phyloP scores from a whole-genome alignment of 2,888 invertebrate species.

The Augiades crinisus region DNA sequence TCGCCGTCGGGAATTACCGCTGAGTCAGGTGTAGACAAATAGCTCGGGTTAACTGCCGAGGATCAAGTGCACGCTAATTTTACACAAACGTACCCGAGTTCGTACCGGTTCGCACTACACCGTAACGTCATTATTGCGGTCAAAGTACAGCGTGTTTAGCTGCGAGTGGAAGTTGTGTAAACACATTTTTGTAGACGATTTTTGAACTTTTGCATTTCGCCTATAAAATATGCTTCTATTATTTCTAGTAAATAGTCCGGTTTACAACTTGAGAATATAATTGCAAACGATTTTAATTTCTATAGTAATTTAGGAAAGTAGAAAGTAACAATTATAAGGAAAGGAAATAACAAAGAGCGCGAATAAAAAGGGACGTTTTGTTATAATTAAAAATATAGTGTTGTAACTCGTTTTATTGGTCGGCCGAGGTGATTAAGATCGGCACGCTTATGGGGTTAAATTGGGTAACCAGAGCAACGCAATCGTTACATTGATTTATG shows the following conservation, averaged over 20 bases:
- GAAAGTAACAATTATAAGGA: not conserved
- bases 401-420: no score
- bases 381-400: not conserved
- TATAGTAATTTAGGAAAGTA: no score
- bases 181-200: no score
- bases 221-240: no score
- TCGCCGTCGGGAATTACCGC: not conserved
- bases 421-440: constrained; percentile 2
- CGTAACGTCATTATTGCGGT: no score
- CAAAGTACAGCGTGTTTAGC: no score
- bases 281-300: not conserved
- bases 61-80: constrained; percentile 7
- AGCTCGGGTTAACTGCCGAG: not conserved
- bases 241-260: no score
- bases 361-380: not conserved
- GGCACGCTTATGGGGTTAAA: constrained; percentile 15
- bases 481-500: constrained; percentile 35
- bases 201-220: no score
- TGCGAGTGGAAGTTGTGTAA: no score
- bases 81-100: no score
- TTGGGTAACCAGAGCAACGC: constrained; percentile 30
- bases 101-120: no score
- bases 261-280: no score
- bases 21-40: constrained; percentile 7
- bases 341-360: not conserved